Evolutionary conservation across 2,113 vertebrate species (phyloP).

Genomic region (Amblyopsis rosae): DNA sequence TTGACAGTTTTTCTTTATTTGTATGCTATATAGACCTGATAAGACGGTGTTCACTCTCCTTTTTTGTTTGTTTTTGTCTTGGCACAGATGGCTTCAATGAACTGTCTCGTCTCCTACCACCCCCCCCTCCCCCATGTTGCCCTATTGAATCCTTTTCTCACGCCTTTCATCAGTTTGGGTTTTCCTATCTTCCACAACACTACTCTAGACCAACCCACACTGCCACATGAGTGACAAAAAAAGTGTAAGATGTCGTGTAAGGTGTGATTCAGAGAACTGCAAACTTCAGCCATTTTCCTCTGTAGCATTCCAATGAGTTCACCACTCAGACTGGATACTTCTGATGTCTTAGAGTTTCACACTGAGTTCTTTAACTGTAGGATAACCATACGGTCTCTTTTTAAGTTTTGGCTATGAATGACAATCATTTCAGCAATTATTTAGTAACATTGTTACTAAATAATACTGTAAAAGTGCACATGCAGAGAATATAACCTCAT

Average conservation of each 20-base stretch:
- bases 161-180: slow-evolving; percentile 47
- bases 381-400: no score
- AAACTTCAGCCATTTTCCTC: slow-evolving; percentile 34
- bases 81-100: slow-evolving; percentile 61
- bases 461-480: no score
- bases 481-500: no score
- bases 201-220: slow-evolving; percentile 33
- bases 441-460: no score
- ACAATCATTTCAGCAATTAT: no score
- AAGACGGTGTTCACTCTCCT: slow-evolving; percentile 68
- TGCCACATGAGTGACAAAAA: slow-evolving; percentile 39
- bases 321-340: no score
- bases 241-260: slow-evolving; percentile 58
- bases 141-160: slow-evolving; percentile 30
- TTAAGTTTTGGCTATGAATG: no score
- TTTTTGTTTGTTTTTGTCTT: slow-evolving; percentile 62
- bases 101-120: slow-evolving; percentile 47
- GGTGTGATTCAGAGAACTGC: slow-evolving; percentile 46
- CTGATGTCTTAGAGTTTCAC: no score
- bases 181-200: slow-evolving; percentile 46
- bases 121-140: slow-evolving; percentile 42
- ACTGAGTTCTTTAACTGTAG: no score
- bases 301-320: no score
- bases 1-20: slow-evolving; percentile 70
- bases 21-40: slow-evolving; percentile 61